These are phyloP conservation scores for Rotaria sp. DNA, from an alignment of 2,888 invertebrate species.

Conservation along the genomic window DNA sequence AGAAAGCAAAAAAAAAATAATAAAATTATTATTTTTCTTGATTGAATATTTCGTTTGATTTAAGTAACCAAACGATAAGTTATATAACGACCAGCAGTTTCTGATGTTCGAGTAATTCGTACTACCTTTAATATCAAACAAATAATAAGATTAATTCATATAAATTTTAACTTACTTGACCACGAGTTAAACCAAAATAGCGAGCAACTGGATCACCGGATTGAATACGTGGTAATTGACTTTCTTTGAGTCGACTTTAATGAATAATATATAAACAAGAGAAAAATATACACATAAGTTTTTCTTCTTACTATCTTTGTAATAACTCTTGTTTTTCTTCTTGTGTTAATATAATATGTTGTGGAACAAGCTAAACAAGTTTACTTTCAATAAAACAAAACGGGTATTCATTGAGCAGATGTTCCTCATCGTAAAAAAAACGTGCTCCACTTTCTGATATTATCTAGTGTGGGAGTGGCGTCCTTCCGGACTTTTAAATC, in stretches of 20 bases:
- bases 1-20: background rate
- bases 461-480: too few relatives aligned
- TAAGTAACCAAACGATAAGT: conserved; percentile 77
- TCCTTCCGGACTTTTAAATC: too few relatives aligned
- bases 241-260: conserved; percentile 80
- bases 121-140: conserved; percentile 66
- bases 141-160: background rate
- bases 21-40: background rate
- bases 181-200: conserved; percentile 94
- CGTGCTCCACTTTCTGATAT: too few relatives aligned
- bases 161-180: conserved; percentile 65
- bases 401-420: too few relatives aligned
- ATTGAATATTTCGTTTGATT: background rate
- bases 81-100: conserved; percentile 95
- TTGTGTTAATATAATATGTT: conserved; percentile 93
- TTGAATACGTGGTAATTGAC: conserved; percentile 96
- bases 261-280: background rate
- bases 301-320: conserved; percentile 70
- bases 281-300: conserved; percentile 56
- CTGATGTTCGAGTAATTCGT: conserved; percentile 92
- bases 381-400: background rate
- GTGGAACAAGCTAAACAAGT: conserved; percentile 70
- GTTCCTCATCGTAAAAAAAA: too few relatives aligned
- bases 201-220: conserved; percentile 94
- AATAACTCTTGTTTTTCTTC: conserved; percentile 94